Base-by-base conservation (phyloP, 2,797 vertebrate genomes). In the Macroramphosus scolopax region DNA sequence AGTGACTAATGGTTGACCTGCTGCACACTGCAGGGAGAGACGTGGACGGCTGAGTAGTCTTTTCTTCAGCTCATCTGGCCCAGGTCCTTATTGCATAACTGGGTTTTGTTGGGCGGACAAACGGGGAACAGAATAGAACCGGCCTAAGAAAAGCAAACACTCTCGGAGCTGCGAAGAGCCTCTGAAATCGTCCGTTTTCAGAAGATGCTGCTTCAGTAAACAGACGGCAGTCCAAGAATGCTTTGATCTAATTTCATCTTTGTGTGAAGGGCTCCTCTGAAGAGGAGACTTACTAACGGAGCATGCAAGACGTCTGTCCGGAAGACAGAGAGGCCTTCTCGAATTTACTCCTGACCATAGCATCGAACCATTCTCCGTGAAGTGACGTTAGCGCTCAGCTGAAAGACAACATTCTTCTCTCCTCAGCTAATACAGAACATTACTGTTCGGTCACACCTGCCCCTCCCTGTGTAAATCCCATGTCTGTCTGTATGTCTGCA, bases 341-440 rank as follows among this genome's bases (percentile, higher is more conserved):
- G n/a, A n/a, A n/a, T n/a, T n/a, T n/a, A n/a, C n/a, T n/a, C n/a
- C n/a, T n/a, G n/a, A n/a, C n/a, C n/a, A n/a, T 36, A 22, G 36
- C 14, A 22, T 5, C 26, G 32, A 53, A 31, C 42, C 24, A 1
- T 48, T 53, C 51, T 53, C 45, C 44, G 10, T 48, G 10, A 3
- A 52, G 63, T 63, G 70, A 80, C 45, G 59, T 74, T 26, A 43
- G 36, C 6, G n/a, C 59, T 50, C 43, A 4, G 70, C 73, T 77
- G 32, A 85, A 82, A 78, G 80, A 61, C 33, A 9, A 73, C 77
- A 78, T 84, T 84, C 74, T 74, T 77, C 54, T 49, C 63, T 32
- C 3, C 56, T 61, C 47, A 3, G 71, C 64, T 77, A 59, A 78
- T 53, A 71, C 49, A 73, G 58, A 63, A 68, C 78, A 17, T 82